Percentiles rank a stretch among this genome's conserved stretches.
phyloP scores from a whole-genome alignment of 2,888 invertebrate species.

The Saturnia pavonia region DNA sequence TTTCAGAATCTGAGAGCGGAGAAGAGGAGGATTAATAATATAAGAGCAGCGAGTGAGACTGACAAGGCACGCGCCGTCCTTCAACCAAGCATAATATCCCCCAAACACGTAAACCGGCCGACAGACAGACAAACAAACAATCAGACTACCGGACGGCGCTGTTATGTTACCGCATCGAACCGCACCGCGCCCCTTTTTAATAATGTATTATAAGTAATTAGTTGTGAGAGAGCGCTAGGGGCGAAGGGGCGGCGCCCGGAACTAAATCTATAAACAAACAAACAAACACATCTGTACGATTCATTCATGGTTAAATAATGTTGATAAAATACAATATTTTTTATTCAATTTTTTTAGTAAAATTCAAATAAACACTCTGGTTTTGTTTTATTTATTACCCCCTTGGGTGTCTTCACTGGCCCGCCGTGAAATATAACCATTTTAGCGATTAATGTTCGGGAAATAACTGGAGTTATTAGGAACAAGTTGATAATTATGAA shows the following conservation, averaged over 20 bases:
- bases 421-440: no score
- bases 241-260: conserved; percentile 38
- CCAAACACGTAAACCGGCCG: conserved; percentile 23
- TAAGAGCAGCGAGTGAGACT: conserved; percentile 80
- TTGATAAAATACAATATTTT: conserved; percentile 81
- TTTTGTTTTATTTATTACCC: conserved; percentile 43
- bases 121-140: conserved; percentile 16
- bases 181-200: conserved; percentile 15
- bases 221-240: conserved; percentile 42
- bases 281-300: conserved; percentile 35
- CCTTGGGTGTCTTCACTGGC: no score
- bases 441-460: no score
- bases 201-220: conserved; percentile 48
- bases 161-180: conserved; percentile 13
- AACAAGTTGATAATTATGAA: no score
- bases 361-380: conserved; percentile 75
- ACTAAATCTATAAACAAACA: background rate
- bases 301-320: conserved; percentile 78
- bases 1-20: conserved; percentile 79
- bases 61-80: conserved; percentile 53
- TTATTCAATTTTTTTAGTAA: conserved; percentile 82
- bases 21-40: conserved; percentile 75
- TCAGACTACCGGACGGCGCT: conserved; percentile 28
- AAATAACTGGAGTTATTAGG: no score
- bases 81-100: conserved; percentile 25